A percentile compares a stretch with the other conserved stretches of the same genome.
phyloP scores from a whole-genome alignment of 2,113 vertebrate genomes.

The Coregonus clupeaformis region DNA sequence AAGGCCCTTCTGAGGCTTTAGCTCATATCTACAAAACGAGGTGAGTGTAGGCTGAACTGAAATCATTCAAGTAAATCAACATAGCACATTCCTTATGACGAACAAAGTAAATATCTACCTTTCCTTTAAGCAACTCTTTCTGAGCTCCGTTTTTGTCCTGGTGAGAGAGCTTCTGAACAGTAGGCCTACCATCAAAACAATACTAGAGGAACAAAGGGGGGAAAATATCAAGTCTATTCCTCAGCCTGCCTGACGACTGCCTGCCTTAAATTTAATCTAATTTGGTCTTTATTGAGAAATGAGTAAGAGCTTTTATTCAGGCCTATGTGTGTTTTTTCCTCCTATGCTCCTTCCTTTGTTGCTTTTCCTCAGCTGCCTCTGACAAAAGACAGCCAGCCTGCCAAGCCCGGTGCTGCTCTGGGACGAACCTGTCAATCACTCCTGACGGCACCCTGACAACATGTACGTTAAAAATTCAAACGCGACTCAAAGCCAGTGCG shows the following conservation, averaged over 20 bases:
- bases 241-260: slow-evolving; percentile 44
- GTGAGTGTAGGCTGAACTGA: too few species aligned
- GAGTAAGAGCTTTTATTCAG: slow-evolving; percentile 77
- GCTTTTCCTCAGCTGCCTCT: slow-evolving; percentile 73
- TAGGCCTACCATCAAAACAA: background rate
- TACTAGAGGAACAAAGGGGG: too few species aligned
- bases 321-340: slow-evolving; percentile 66
- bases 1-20: too few species aligned
- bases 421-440: slow-evolving; percentile 81
- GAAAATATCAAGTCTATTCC: slow-evolving; percentile 65
- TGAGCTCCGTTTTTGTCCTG: slow-evolving; percentile 54
- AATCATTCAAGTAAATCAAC: too few species aligned
- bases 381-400: slow-evolving; percentile 81
- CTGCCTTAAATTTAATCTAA: slow-evolving; percentile 74
- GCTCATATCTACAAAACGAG: too few species aligned
- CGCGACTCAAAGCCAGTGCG: slow-evolving; percentile 75
- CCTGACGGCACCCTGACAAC: slow-evolving; percentile 80
- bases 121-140: slow-evolving; percentile 52
- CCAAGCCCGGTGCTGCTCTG: slow-evolving; percentile 78
- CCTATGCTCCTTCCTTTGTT: slow-evolving; percentile 73
- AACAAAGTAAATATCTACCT: slow-evolving; percentile 58
- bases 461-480: slow-evolving; percentile 83
- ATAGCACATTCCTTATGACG: slow-evolving; percentile 22
- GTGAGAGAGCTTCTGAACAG: slow-evolving; percentile 53
- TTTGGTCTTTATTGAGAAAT: slow-evolving; percentile 78